Conservation (phyloP, 2,113 vertebrate genomes). For the Sclerurus mexicanus region DNA sequence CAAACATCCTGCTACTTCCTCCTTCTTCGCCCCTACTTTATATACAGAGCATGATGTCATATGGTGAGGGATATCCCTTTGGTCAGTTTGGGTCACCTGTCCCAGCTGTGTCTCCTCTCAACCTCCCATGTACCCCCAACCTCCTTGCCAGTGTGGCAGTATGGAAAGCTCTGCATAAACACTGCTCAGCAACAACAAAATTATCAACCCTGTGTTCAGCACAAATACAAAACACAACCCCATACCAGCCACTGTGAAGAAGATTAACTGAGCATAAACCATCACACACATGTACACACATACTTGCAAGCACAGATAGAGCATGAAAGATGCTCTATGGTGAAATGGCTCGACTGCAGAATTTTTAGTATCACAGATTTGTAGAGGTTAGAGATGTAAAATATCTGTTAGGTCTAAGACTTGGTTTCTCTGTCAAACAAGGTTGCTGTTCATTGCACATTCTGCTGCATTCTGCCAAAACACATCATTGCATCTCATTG, state of each 20-base stretch:
- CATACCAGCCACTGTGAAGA: not conserved
- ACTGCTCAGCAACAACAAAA: not conserved
- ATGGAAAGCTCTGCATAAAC: not conserved
- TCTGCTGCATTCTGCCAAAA: not conserved
- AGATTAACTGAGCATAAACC: not conserved
- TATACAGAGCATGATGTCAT: too few relatives aligned
- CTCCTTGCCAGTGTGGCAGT: fast-evolving
- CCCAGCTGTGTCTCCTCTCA: too few relatives aligned
- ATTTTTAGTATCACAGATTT: not conserved
- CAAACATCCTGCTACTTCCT: not conserved
- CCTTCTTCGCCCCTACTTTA: not conserved
- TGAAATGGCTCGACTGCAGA: not conserved
- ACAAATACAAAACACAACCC: not conserved
- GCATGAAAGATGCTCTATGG: not conserved
- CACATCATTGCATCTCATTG: not conserved
- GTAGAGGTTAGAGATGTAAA: not conserved
- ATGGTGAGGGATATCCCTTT: not conserved
- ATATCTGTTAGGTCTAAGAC: not conserved
- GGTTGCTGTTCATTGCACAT: not conserved
- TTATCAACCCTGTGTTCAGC: not conserved
- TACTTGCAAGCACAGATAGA: not conserved
- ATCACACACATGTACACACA: not conserved
- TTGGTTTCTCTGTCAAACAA: not conserved
- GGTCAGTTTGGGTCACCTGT: not conserved
- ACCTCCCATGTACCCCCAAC: not conserved